phyloP scores from a whole-genome alignment of 2,797 vertebrate genomes.

The Pangasius macronema region DNA sequence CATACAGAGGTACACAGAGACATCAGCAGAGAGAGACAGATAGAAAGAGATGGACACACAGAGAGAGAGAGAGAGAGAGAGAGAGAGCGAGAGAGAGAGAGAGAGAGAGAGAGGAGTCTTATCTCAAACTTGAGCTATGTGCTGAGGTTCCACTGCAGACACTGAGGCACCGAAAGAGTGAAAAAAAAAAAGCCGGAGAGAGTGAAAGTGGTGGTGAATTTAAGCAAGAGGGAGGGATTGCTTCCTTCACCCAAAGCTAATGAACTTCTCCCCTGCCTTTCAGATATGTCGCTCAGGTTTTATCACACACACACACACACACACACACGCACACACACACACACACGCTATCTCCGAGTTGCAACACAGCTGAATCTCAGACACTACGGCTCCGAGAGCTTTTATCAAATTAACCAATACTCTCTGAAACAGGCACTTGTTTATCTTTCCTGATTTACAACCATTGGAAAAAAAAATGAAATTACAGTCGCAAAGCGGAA shows the following conservation, averaged over 20 bases:
- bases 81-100: background rate
- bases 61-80: conserved; percentile 63
- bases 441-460: conserved; percentile 79
- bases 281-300: conserved; percentile 91
- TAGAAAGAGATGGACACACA: background rate
- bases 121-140: conserved; percentile 97
- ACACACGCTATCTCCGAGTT: conserved; percentile 83
- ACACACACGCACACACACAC: conserved; percentile 83
- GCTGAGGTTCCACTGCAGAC: conserved; percentile 96
- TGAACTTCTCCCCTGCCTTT: conserved; percentile 78
- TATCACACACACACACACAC: conserved; percentile 87
- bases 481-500: conserved; percentile 28
- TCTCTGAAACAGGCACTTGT: conserved; percentile 74
- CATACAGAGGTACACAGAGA: background rate
- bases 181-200: conserved; percentile 66
- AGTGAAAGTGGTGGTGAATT: conserved; percentile 67
- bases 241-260: conserved; percentile 74
- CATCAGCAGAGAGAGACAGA: background rate
- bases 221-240: conserved; percentile 72
- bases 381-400: conserved; percentile 93
- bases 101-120: conserved; percentile 68
- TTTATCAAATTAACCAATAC: conserved; percentile 78
- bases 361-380: conserved; percentile 81
- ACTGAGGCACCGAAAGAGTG: conserved; percentile 86
- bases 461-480: conserved; percentile 37